phyloP scores from a whole-genome alignment of 2,888 invertebrate genomes.

The Fragum sueziense region DNA sequence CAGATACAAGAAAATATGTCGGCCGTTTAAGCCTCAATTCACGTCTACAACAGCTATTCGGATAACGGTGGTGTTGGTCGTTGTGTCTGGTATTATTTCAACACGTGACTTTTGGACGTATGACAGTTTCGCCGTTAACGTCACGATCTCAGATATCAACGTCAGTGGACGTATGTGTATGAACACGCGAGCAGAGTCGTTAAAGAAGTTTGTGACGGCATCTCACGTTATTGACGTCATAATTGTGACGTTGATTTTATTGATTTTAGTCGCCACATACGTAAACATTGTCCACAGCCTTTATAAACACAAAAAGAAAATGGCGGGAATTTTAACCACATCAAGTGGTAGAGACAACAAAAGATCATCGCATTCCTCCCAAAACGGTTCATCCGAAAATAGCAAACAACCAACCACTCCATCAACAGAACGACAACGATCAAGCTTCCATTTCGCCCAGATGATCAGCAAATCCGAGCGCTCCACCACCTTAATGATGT shows the following conservation, averaged over 20 bases:
- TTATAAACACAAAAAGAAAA: slow-evolving; percentile 8
- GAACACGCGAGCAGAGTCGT: background rate
- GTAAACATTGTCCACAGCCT: background rate
- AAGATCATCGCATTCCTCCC: background rate
- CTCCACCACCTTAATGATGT: slow-evolving; percentile 10
- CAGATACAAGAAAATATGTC: slow-evolving; percentile 5
- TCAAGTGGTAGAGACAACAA: background rate
- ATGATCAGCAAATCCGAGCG: slow-evolving; percentile 14
- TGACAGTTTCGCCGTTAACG: slow-evolving; percentile 12
- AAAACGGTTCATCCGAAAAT: no score
- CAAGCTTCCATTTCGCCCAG: background rate
- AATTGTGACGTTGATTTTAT: background rate
- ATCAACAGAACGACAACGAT: background rate
- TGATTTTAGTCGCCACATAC: slow-evolving; percentile 1
- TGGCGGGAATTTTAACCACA: background rate
- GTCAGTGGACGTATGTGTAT: slow-evolving; percentile 4
- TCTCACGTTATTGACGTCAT: slow-evolving; percentile 12
- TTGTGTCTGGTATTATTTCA: background rate
- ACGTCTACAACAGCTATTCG: background rate
- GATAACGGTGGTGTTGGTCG: background rate
- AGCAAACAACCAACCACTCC: background rate
- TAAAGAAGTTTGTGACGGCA: background rate
- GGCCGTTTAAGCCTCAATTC: background rate
- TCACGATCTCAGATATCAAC: background rate
- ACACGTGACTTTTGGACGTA: slow-evolving; percentile 11